Percentiles rank a stretch among this genome's conserved stretches.
These are phyloP conservation scores for Leptinotarsa tumamoca DNA, from an alignment of 2,888 invertebrate species.

Conservation along the genomic window DNA sequence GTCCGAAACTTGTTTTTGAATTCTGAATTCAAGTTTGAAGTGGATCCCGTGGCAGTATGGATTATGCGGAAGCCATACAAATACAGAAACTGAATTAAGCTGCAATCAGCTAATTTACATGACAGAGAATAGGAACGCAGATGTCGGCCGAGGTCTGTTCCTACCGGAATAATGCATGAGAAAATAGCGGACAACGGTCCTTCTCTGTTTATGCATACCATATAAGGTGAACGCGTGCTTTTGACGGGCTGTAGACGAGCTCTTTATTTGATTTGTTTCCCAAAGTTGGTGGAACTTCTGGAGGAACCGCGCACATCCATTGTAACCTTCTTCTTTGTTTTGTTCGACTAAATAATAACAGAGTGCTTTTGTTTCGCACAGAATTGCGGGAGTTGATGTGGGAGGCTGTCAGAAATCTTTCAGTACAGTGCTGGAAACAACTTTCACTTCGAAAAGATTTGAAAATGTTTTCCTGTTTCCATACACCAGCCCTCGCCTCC, in stretches of 20 bases:
- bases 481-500: too few species aligned
- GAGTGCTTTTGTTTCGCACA: slow-evolving; percentile 30
- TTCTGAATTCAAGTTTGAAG: slow-evolving; percentile 34
- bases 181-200: slow-evolving; percentile 57
- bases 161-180: slow-evolving; percentile 64
- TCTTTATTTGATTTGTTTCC: slow-evolving; percentile 54
- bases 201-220: slow-evolving; percentile 61
- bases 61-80: slow-evolving; percentile 55
- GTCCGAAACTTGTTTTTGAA: slow-evolving; percentile 40
- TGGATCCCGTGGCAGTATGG: slow-evolving; percentile 43
- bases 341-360: slow-evolving; percentile 37
- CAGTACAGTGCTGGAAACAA: too few species aligned
- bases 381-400: slow-evolving; percentile 10
- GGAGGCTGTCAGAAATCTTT: neutral
- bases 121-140: slow-evolving; percentile 52
- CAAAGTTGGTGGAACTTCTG: slow-evolving; percentile 47
- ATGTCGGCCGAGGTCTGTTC: slow-evolving; percentile 51
- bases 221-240: slow-evolving; percentile 59
- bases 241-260: slow-evolving; percentile 54
- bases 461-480: too few species aligned
- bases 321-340: slow-evolving; percentile 37
- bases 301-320: slow-evolving; percentile 43
- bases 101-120: slow-evolving; percentile 58
- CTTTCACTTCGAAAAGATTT: too few species aligned
- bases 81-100: slow-evolving; percentile 58